Percentiles rank a stretch among this genome's conserved stretches.
phyloP scores from a whole-genome alignment of 2,113 vertebrate genomes.

The Uria lomvia region DNA sequence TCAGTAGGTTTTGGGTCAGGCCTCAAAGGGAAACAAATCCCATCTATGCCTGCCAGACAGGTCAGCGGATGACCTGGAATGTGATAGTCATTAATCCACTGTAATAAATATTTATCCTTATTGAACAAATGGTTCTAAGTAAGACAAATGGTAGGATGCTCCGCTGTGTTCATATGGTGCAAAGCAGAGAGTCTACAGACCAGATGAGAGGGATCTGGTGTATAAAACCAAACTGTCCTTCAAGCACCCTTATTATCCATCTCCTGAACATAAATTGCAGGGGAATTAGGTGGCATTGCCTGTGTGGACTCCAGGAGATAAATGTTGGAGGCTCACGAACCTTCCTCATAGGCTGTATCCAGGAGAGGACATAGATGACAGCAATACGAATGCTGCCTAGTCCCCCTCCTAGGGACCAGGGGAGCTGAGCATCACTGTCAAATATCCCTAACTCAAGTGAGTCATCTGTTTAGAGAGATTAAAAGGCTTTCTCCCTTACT shows the following conservation, averaged over 20 bases:
- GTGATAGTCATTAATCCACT: slow-evolving; percentile 3
- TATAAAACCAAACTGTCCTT: background rate
- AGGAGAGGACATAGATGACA: background rate
- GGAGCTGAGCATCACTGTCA: background rate
- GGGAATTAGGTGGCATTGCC: background rate
- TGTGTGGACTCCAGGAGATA: background rate
- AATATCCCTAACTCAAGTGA: background rate
- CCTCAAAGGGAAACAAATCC: background rate
- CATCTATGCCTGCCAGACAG: background rate
- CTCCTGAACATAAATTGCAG: background rate
- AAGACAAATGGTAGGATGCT: background rate
- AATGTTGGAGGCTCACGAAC: rapidly evolving
- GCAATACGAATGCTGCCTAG: rapidly evolving
- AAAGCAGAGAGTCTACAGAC: background rate
- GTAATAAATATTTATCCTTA: background rate
- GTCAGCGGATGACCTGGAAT: background rate
- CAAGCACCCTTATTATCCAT: background rate
- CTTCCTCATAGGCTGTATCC: background rate
- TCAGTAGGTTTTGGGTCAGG: background rate
- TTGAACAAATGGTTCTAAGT: background rate
- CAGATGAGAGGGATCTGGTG: background rate
- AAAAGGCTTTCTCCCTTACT: background rate
- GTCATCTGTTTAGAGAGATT: background rate
- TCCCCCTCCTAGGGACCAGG: background rate
- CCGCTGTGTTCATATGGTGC: rapidly evolving